phyloP scores from a whole-genome alignment of 2,113 vertebrate species.

The Mus pahari region DNA sequence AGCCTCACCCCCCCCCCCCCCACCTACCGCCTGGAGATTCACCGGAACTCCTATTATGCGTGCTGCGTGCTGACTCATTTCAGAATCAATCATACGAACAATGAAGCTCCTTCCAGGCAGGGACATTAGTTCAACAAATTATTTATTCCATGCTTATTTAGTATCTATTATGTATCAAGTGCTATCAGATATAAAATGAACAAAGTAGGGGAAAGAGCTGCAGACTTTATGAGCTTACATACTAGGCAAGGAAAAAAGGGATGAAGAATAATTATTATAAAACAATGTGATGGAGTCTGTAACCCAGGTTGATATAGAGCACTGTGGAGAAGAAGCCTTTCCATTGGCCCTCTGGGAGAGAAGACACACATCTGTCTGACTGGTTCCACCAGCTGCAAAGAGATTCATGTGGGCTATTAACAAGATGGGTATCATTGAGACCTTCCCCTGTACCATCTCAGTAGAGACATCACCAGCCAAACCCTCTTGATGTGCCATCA shows the following conservation, averaged over 20 bases:
- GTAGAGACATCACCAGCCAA: not conserved
- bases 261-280: not conserved
- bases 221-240: slow-evolving; percentile 6
- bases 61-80: not conserved
- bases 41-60: not conserved
- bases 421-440: not conserved
- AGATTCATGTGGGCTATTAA: slow-evolving; percentile 6
- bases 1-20: not conserved
- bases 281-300: not conserved
- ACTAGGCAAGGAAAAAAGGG: not conserved
- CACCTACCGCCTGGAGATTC: not conserved
- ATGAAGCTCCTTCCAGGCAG: slow-evolving; percentile 25
- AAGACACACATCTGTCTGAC: not conserved
- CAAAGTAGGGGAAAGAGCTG: slow-evolving; percentile 19
- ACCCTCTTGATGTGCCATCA: not conserved
- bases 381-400: not conserved
- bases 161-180: slow-evolving; percentile 3
- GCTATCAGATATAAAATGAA: not conserved
- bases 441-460: not conserved
- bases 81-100: slow-evolving; percentile 32
- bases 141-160: slow-evolving; percentile 12
- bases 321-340: not conserved
- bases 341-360: not conserved
- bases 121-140: slow-evolving; percentile 35
- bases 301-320: not conserved